These are phyloP conservation scores for Drosophila mojavensis DNA, from an alignment of 1,140 invertebrate species.

Conservation along the genomic window DNA sequence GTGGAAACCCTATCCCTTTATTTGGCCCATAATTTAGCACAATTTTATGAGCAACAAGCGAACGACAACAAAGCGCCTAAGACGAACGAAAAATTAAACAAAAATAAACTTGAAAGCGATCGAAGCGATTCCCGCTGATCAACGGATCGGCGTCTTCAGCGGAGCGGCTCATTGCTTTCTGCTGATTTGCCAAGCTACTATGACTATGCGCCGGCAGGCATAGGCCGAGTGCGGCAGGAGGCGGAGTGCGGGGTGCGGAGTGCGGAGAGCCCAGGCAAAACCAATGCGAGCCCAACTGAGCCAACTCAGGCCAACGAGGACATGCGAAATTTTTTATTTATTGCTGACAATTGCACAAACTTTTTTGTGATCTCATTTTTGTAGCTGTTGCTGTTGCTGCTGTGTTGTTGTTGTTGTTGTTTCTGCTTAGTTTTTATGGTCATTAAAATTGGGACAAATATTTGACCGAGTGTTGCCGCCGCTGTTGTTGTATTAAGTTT, in stretches of 20 bases:
- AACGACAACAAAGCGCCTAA: constrained; percentile 58
- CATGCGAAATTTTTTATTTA: constrained; percentile 82
- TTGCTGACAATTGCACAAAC: constrained; percentile 82
- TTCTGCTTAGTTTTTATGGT: constrained; percentile 70
- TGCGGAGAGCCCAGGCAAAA: constrained; percentile 17
- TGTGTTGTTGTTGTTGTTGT: constrained; percentile 21
- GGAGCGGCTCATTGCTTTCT: constrained; percentile 13
- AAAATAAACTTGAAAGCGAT: constrained; percentile 71
- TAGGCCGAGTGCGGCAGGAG: neutral
- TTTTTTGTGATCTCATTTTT: constrained; percentile 45
- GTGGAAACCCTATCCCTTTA: constrained; percentile 19
- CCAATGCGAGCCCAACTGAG: constrained; percentile 25
- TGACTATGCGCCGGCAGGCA: constrained; percentile 74
- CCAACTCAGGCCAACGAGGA: constrained; percentile 51
- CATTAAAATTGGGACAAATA: constrained; percentile 83
- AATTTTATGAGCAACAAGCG: constrained; percentile 54
- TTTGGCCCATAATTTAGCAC: constrained; percentile 51
- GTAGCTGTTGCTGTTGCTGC: constrained; percentile 20
- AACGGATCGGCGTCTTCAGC: constrained; percentile 26
- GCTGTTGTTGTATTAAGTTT: constrained; percentile 32
- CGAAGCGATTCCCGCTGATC: constrained; percentile 36
- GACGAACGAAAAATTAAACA: constrained; percentile 34
- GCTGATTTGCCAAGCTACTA: constrained; percentile 50
- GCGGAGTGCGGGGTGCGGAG: no score
- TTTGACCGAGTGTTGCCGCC: constrained; percentile 60